A percentile compares a stretch with the other conserved stretches of the same genome.
These are phyloP conservation scores for Lepidothrix coronata DNA, from an alignment of 2,113 vertebrate species.

Conservation along the genomic window DNA sequence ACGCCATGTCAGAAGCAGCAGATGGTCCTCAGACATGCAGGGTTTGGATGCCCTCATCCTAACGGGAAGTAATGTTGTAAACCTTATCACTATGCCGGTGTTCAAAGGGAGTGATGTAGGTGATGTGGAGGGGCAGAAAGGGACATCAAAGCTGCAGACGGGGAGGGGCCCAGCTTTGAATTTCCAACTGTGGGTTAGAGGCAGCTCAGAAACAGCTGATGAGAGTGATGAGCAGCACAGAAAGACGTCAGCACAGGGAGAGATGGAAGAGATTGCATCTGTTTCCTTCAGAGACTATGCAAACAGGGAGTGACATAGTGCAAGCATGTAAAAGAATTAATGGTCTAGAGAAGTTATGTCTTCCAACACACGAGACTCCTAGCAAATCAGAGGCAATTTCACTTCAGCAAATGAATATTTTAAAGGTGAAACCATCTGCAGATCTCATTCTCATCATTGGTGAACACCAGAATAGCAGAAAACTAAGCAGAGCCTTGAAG, in stretches of 20 bases:
- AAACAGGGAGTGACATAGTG: conserved; percentile 16
- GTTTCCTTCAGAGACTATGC: conserved; percentile 19
- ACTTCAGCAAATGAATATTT: not conserved
- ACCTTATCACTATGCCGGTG: fast-evolving
- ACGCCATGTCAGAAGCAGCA: not conserved
- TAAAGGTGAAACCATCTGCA: not conserved
- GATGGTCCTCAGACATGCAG: not conserved
- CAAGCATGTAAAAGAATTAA: not conserved
- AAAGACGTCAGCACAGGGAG: not conserved
- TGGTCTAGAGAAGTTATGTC: not conserved
- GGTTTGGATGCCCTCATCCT: not conserved
- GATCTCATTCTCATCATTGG: not conserved
- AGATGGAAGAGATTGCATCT: conserved; percentile 19
- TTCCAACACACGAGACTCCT: not conserved
- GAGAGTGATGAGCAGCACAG: not conserved
- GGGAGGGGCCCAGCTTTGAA: conserved; percentile 16
- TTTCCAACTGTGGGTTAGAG: conserved; percentile 32
- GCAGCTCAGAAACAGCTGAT: conserved; percentile 35
- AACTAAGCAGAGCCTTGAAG: not conserved
- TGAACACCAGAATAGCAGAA: not conserved
- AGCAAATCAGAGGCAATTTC: not conserved
- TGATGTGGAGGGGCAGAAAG: not conserved
- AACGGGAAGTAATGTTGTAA: not conserved
- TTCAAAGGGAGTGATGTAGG: not conserved
- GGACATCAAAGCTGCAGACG: conserved; percentile 1